Evolutionary conservation across 2,888 invertebrate genomes (phyloP), one percentile per base, ranked within the genome.

Genomic region (Trypoxylon attenuatum): DNA sequence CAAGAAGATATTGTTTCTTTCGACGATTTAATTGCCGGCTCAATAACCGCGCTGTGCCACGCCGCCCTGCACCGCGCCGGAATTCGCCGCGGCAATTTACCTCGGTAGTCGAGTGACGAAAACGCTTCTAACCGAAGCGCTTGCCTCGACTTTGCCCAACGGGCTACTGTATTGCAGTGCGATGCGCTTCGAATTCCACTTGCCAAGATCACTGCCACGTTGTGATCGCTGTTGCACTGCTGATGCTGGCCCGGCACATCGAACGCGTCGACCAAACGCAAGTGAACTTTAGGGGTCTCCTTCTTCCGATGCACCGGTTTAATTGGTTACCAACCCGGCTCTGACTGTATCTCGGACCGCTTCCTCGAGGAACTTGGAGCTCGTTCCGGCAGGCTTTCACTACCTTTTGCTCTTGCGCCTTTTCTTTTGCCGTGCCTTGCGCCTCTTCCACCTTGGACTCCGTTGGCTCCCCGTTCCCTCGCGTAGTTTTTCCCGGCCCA

Each of bases 1-100:
- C 69, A 60, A 52, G 58, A 63, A 53, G 69, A 73, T 76, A 77
- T 67, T 62, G 71, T 69, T 75, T 73, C 75, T 76, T 73, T 69
- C 69, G 70, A 66, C 65, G 54, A 50, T 73, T 73, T 77, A 77
- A 77, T 75, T 77, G 69, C 71, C 62, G 61, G 52, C 61, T 45
- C 42, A 43, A 51, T 57, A 42, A 27, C 53, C 19, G 47, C 29
- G 38, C 39, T 57, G 54, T 51, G 41, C 51, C 43, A 33, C 23
- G 42, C 25, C 18, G 25, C n/a, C n/a, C n/a, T n/a, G n/a, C n/a
- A n/a, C n/a, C n/a, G n/a, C n/a, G n/a, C n/a, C 21, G 47, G 55
- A 22, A 46, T 50, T 51, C 33, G 27, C 16, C 41, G 27, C 41
- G 50, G 50, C 59, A 45, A 57, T 62, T 59, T 52, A 62, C 61